Conservation (phyloP, 2,113 vertebrate species). For the Oreotrochilus melanogaster region DNA sequence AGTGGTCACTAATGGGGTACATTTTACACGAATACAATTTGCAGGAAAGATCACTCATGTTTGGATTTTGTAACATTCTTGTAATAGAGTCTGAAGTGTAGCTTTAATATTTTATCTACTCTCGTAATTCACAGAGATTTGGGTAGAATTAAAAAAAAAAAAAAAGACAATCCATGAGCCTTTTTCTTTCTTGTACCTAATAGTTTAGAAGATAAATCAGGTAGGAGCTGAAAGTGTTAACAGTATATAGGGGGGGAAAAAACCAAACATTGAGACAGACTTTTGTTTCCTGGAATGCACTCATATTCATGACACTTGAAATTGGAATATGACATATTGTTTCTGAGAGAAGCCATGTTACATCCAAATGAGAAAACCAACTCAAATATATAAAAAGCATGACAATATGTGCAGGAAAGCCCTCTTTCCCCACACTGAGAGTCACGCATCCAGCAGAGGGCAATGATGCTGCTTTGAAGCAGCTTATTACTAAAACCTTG, state of each 20-base stretch:
- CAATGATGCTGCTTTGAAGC: background rate
- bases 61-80: background rate
- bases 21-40: background rate
- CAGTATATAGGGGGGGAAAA: accelerated
- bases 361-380: background rate
- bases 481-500: background rate
- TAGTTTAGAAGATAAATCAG: background rate
- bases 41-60: background rate
- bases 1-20: background rate
- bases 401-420: accelerated
- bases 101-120: background rate
- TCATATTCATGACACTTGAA: background rate
- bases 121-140: background rate
- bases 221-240: background rate
- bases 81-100: background rate
- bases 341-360: background rate
- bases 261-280: background rate
- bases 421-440: background rate
- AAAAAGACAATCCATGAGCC: background rate
- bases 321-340: background rate
- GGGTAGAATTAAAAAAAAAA: background rate
- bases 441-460: background rate
- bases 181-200: background rate
- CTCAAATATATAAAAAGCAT: background rate
- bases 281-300: background rate